Evolutionary conservation across 2,113 vertebrate genomes (phyloP), one percentile per base, ranked within the genome.

Genomic region (Acanthochromis polyacanthus): DNA sequence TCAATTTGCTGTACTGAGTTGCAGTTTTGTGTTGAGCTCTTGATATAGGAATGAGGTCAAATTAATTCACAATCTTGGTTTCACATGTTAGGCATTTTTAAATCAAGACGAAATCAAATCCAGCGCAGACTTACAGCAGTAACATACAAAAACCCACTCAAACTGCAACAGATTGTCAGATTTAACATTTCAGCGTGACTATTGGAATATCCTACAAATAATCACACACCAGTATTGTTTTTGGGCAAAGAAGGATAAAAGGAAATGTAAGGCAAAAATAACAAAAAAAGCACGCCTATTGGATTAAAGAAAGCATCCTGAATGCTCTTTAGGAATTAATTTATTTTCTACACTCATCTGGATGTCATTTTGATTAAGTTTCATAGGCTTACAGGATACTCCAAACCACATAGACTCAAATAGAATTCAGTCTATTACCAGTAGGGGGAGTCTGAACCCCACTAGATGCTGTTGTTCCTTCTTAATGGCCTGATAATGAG

Each of bases 401-500:
- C 20, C 7, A 48, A 30, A 4, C 1, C 3, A 51, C 10, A 32
- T 2, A 58, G 32, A 43, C 23, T 10, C 12, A n/a, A 55, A 17
- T 10, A 52, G 15, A 46, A 51, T 51, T 38, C 57, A 1, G 3
- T 1, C 0, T 77, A 88, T 46, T 56, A 36, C 88, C 92, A 91
- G 80, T 45, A 90, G 91, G 63, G 76, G 92, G 85, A 82, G 79
- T 45, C 30, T 74, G 66, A 75, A 80, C 63, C 25, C 60, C 36
- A 63, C 50, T 19, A 46, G 11, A 84, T 72, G 32, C 25, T 60
- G 8, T 10, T 28, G 78, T 51, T 69, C 12, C 16, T 28, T 53
- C 19, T 43, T 75, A 71, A 81, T 81, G 23, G 51, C 15, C 65
- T 72, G 45, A 55, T 87, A 51, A 81, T 78, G 71, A 72, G 9